A percentile compares a stretch with the other conserved stretches of the same genome.
Evolutionary conservation across 2,888 invertebrate species (phyloP).

Genomic region (Apamea crenata): DNA sequence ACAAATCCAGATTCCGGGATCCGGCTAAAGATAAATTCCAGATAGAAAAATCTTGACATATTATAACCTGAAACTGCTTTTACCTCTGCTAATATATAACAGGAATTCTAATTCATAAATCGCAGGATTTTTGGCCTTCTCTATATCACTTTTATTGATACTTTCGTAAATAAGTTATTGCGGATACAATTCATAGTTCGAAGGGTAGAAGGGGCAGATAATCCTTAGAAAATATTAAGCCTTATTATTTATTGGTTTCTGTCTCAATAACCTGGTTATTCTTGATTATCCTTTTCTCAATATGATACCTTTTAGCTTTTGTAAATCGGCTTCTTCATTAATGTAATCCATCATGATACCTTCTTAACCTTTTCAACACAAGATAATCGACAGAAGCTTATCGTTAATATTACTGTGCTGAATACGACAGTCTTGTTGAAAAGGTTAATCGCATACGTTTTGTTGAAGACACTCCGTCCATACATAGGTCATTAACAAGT

Average conservation of each 20-base stretch:
- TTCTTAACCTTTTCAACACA: neutral
- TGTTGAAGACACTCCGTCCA: neutral
- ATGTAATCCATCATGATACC: neutral
- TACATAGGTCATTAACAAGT: neutral
- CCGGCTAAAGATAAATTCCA: too few relatives aligned
- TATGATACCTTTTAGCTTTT: neutral
- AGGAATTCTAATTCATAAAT: slow-evolving; percentile 50
- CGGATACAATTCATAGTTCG: slow-evolving; percentile 60
- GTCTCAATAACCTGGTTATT: slow-evolving; percentile 23
- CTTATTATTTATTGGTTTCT: slow-evolving; percentile 52
- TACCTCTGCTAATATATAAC: slow-evolving; percentile 25
- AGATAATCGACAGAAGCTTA: neutral
- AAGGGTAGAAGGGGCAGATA: slow-evolving; percentile 42
- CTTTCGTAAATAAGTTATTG: slow-evolving; percentile 67
- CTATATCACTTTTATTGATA: slow-evolving; percentile 67
- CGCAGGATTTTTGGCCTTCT: slow-evolving; percentile 38
- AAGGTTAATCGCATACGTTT: neutral
- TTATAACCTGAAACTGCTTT: slow-evolving; percentile 4
- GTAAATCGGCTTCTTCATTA: neutral
- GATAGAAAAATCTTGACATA: neutral
- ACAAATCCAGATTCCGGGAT: too few relatives aligned
- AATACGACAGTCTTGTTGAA: neutral
- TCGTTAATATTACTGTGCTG: neutral
- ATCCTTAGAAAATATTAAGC: slow-evolving; percentile 53
- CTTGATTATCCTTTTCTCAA: slow-evolving; percentile 13